A percentile compares a stretch with the other conserved stretches of the same genome.
These are phyloP conservation scores for Phenacoccus solenopsis DNA, from an alignment of 1,140 invertebrate genomes.

Conservation along the genomic window DNA sequence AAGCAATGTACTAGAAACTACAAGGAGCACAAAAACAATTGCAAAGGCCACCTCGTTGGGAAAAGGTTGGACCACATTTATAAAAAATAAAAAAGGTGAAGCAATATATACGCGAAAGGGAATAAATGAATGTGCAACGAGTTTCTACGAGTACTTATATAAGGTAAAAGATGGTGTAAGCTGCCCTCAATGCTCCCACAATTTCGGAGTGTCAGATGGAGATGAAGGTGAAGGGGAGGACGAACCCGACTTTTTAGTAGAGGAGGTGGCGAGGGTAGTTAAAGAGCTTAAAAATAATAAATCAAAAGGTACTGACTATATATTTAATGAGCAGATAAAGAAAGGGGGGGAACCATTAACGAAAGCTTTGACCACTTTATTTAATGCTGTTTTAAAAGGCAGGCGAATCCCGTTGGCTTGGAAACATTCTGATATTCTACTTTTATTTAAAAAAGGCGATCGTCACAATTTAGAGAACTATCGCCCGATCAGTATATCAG, in stretches of 20 bases:
- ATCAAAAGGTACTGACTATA: constrained; percentile 10
- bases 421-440: constrained; percentile 28
- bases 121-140: background rate
- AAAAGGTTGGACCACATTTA: background rate
- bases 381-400: constrained; percentile 20
- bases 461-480: constrained; percentile 29
- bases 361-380: constrained; percentile 1
- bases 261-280: background rate
- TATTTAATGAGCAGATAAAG: constrained; percentile 17
- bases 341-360: background rate
- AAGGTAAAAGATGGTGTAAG: too few relatives aligned
- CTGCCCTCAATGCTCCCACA: too few relatives aligned
- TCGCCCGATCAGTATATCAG: constrained; percentile 30
- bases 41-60: background rate
- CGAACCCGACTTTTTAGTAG: background rate
- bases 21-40: background rate
- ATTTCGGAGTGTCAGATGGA: too few relatives aligned
- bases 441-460: constrained; percentile 30
- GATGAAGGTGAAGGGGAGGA: too few relatives aligned
- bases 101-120: background rate
- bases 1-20: background rate
- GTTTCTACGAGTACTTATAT: background rate
- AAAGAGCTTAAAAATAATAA: constrained; percentile 15
- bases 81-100: background rate
- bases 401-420: constrained; percentile 27